Base-by-base conservation (phyloP, 2,888 invertebrate species). In the Acrocyrtus sp. region DNA sequence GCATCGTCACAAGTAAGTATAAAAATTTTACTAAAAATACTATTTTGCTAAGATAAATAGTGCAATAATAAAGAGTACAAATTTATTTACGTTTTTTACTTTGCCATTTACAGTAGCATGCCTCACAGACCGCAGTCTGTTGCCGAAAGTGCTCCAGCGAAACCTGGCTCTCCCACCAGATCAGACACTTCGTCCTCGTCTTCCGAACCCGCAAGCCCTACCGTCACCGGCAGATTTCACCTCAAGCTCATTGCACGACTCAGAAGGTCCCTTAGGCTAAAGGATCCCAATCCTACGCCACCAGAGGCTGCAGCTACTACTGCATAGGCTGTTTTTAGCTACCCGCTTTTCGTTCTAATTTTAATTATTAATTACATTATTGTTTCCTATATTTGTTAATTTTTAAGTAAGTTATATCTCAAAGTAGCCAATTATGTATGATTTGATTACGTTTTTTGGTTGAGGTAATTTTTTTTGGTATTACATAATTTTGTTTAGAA, bases 161-260 rank as follows among this genome's bases (percentile, higher is more conserved):
- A 58, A 57, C 74, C 74, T 8, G 47, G 61, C 26, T 65, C 65
- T 3, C 74, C 74, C 1, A 56, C 78, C 26, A 73, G 72, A 17
- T 78, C 80, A 27, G 72, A 70, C 39, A 70, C 70, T 57, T 80
- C 79, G 26, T 76, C 80, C 60, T 75, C 76, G 70, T 75, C 75
- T 54, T 72, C 75, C 58, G 74, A 73, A 24, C 72, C 76, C n/a
- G 60, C 67, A 26, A 62, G 63, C 19, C 56, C 67, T 45, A 24
- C 72, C 27, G 74, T 69, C 1, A 65, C 61, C 4, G 74, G 74
- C 3, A 70, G 70, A 58, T 78, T 80, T 56, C 80, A 80, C 53
- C 63, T 74, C 24, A 80, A 80, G 61, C 69, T 80, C 47, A 73
- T 80, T 6, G 72, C 72, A 19, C 66, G 78, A 22, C 65, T 80